Evolutionary conservation across 2,113 vertebrate species (phyloP), one percentile per base, ranked within the genome.

Genomic region (Saimiri boliviensis): DNA sequence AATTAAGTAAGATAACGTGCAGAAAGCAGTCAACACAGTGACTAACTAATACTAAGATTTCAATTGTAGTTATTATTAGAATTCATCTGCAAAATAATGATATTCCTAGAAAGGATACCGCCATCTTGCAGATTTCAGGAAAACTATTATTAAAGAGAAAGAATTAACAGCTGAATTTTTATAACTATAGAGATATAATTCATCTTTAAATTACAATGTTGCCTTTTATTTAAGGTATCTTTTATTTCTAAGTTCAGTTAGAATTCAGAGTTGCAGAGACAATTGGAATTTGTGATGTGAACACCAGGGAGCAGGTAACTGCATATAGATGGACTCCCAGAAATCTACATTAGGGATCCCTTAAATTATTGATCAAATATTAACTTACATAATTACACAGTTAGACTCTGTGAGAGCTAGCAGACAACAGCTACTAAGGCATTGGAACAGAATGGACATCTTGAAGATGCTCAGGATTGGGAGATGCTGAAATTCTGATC

Each of bases 141-240:
- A 97, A 92, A 76, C 47, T 89, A 35, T 40, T 95, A 27, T 56
- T 58, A 71, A 95, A 89, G 27, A 93, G 17, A 89, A 7, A 94
- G 3, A 89, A 93, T 80, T 73, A 84, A 86, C 10, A 80, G 12
- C 10, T 91, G 58, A 79, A 37, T 76, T 73, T 95, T 89, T 92
- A 17, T 89, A 73, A 86, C 23, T 32, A 27, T 45, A 79, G 35
- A 93, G 54, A 66, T 70, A 66, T 6, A 87, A 66, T 49, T 88
- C 42, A 92, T 71, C 58, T 83, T 93, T 81, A 56, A 17, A 63
- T 60, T 90, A 56, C 3, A 70, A 4, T 60, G 16, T 13, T 68
- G 23, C 7, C 32, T 45, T 66, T 91, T 83, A 68, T 79, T 68
- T 87, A 52, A 11, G 23, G 12, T 68, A 84, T n/a, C 37, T 88